phyloP scores from a whole-genome alignment of 2,113 vertebrate species.

The Pituophis catenifer region DNA sequence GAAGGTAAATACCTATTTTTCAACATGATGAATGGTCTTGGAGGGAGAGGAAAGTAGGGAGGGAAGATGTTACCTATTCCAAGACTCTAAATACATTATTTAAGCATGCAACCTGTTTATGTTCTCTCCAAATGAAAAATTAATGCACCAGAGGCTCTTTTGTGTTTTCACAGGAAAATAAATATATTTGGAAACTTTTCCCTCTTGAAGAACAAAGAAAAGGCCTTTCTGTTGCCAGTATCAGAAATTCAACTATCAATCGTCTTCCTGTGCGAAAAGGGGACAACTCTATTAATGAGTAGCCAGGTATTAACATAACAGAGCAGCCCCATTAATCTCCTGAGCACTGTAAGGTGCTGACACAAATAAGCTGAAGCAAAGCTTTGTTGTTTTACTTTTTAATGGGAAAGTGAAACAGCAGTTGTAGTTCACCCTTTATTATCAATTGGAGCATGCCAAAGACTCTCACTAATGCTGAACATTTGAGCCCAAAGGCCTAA shows the following conservation, averaged over 20 bases:
- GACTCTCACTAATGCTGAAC: neutral
- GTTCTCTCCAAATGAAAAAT: slow-evolving; percentile 53
- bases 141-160: slow-evolving; percentile 41
- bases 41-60: neutral
- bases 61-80: slow-evolving; percentile 45
- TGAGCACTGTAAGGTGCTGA: slow-evolving; percentile 26
- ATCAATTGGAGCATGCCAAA: neutral
- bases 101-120: slow-evolving; percentile 61
- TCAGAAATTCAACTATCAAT: slow-evolving; percentile 38
- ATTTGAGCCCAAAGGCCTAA: neutral
- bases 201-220: slow-evolving; percentile 35
- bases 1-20: slow-evolving; percentile 21
- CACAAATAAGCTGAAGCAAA: slow-evolving; percentile 44
- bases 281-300: slow-evolving; percentile 37
- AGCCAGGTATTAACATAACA: slow-evolving; percentile 37
- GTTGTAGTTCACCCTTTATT: neutral
- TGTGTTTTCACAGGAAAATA: slow-evolving; percentile 51
- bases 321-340: slow-evolving; percentile 33
- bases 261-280: neutral
- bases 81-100: slow-evolving; percentile 58
- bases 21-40: slow-evolving; percentile 45
- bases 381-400: slow-evolving; percentile 23
- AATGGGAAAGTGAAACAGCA: slow-evolving; percentile 29
- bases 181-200: slow-evolving; percentile 47
- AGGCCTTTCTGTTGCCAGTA: slow-evolving; percentile 38